Conservation (phyloP, 2,113 vertebrate species). For the Phyllostomus hastatus region DNA sequence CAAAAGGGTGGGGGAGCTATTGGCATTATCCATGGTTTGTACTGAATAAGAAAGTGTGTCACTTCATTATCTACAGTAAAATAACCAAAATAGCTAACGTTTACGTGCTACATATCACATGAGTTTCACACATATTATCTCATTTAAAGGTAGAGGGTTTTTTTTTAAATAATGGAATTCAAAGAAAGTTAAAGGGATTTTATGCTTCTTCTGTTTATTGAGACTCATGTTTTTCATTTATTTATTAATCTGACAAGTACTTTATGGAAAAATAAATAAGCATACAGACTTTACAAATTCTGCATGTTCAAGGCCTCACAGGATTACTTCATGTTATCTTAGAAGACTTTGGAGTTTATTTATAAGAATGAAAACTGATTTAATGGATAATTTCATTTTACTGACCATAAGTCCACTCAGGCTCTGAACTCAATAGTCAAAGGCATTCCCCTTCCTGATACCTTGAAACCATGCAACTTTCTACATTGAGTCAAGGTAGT, state of each 20-base stretch:
- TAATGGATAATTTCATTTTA: slow-evolving; percentile 17
- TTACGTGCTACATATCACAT: neutral
- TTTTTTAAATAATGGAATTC: neutral
- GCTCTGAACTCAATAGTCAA: neutral
- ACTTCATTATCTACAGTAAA: neutral
- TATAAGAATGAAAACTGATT: neutral
- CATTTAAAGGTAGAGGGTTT: neutral
- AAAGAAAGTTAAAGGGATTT: slow-evolving; percentile 27
- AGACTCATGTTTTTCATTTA: neutral
- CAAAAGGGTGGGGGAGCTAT: neutral
- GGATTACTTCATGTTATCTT: neutral
- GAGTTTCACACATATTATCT: neutral
- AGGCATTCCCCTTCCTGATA: neutral
- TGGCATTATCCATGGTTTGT: neutral
- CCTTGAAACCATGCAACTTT: neutral
- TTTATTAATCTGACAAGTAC: neutral
- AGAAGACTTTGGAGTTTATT: slow-evolving; percentile 2
- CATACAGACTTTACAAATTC: neutral
- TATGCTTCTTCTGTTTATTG: slow-evolving; percentile 3
- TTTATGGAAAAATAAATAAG: neutral
- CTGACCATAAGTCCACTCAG: neutral
- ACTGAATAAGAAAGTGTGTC: neutral
- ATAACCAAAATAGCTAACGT: neutral
- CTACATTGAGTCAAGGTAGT: neutral
- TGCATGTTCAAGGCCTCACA: neutral